Conservation (phyloP, 2,113 vertebrate genomes). For the Cyphomyrus discorhynchus region DNA sequence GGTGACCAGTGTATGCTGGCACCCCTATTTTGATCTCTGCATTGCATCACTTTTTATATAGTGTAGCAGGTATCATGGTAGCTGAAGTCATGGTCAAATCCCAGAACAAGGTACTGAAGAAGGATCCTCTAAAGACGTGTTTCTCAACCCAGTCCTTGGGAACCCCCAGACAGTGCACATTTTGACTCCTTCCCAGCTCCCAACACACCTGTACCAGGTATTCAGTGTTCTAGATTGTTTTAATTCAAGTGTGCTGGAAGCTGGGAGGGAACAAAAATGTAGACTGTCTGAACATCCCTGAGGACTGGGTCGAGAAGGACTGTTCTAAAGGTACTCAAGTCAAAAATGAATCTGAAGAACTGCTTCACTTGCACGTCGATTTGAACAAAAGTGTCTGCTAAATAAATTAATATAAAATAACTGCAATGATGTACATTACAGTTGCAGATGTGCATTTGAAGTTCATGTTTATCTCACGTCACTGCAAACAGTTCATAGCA, state of each 20-base stretch:
- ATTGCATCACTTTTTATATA: neutral
- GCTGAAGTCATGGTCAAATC: neutral
- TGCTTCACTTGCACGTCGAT: neutral
- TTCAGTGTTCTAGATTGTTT: neutral
- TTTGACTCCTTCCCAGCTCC: neutral
- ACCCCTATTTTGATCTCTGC: neutral
- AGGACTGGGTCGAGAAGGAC: neutral
- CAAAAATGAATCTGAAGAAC: neutral
- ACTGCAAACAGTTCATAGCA: neutral
- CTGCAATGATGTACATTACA: neutral
- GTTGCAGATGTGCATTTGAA: neutral
- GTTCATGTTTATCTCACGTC: neutral
- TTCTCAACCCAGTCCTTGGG: neutral
- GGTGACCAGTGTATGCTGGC: constrained; percentile 18
- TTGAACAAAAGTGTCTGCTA: neutral
- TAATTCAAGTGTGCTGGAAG: neutral
- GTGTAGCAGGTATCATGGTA: neutral
- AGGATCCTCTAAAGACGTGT: neutral
- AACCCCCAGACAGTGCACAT: neutral
- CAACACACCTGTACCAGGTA: neutral
- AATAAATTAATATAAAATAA: neutral
- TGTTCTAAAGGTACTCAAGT: neutral
- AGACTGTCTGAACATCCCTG: neutral
- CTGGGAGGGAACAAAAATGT: neutral
- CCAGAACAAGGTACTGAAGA: neutral